A percentile compares a stretch with the other conserved stretches of the same genome.
phyloP scores from a whole-genome alignment of 2,113 vertebrate species.

The Elgaria multicarinata region DNA sequence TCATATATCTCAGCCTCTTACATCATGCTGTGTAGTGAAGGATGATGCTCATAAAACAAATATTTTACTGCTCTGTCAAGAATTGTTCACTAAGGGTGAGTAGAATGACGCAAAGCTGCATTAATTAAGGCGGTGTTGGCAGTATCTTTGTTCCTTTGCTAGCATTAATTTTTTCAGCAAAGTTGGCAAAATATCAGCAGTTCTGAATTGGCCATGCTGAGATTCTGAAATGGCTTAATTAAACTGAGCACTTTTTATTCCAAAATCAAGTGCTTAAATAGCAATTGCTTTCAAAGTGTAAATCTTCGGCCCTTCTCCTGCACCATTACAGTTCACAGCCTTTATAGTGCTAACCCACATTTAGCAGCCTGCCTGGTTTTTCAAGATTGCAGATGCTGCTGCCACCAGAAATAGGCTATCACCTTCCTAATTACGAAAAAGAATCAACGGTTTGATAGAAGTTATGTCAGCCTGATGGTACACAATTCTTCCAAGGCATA shows the following conservation, averaged over 20 bases:
- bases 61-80: conserved; percentile 13
- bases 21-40: not conserved
- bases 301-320: not conserved
- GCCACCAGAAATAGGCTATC: conserved; percentile 37
- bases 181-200: conserved; percentile 55
- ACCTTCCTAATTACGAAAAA: conserved; percentile 17
- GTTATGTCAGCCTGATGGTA: conserved; percentile 8
- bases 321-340: not conserved
- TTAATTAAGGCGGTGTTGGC: conserved; percentile 26
- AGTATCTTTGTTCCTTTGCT: not conserved
- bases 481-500: not conserved
- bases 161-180: conserved; percentile 40
- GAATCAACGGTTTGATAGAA: not conserved
- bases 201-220: conserved; percentile 44
- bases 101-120: conserved; percentile 15
- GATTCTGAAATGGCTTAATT: conserved; percentile 51
- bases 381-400: conserved; percentile 54
- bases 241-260: conserved; percentile 28
- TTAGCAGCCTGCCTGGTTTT: conserved; percentile 40
- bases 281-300: conserved; percentile 13
- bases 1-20: conserved; percentile 18
- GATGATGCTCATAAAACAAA: not conserved
- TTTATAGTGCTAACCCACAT: not conserved
- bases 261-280: not conserved
- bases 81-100: conserved; percentile 12